These are phyloP conservation scores for Alauda arvensis DNA, from an alignment of 2,797 vertebrate species.

Conservation along the genomic window DNA sequence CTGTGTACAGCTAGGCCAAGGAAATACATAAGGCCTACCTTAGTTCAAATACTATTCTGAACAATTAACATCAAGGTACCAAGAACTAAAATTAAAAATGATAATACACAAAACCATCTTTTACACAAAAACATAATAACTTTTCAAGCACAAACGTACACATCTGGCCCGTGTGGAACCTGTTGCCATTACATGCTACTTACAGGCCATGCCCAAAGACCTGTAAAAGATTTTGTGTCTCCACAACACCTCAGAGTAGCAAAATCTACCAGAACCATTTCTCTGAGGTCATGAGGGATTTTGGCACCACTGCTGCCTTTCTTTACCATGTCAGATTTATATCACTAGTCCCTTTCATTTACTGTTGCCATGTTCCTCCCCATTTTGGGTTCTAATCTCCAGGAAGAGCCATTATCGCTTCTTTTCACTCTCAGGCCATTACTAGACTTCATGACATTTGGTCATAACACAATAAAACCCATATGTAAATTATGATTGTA, in stretches of 20 bases:
- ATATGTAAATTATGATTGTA: background rate
- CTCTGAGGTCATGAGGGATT: background rate
- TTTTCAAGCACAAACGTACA: background rate
- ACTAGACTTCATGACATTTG: background rate
- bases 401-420: background rate
- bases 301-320: accelerated
- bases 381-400: background rate
- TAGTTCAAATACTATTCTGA: background rate
- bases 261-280: background rate
- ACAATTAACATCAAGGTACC: background rate
- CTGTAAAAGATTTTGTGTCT: background rate
- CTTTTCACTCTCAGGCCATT: background rate
- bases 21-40: background rate
- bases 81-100: background rate
- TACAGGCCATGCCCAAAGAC: background rate
- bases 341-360: background rate
- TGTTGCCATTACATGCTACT: accelerated
- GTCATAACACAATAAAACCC: background rate
- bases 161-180: background rate
- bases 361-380: background rate
- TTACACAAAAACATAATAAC: background rate
- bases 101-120: background rate
- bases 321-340: background rate
- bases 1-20: no score
- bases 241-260: background rate